These are phyloP conservation scores for Panagrolaimus sp. DNA, from an alignment of 1,140 invertebrate species.

Conservation along the genomic window DNA sequence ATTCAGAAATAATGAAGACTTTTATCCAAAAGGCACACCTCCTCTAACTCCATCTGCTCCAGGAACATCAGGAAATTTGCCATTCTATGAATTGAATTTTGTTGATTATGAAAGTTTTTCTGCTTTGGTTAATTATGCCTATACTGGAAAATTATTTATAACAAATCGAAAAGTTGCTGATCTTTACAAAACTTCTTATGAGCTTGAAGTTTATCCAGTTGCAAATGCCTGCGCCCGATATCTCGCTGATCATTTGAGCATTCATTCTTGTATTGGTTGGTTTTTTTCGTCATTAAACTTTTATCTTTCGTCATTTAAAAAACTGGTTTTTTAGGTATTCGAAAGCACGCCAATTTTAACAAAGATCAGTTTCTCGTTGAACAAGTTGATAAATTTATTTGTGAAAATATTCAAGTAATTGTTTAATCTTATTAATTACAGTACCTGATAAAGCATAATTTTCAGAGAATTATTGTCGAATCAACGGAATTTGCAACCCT, in stretches of 20 bases:
- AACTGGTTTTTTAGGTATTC: slow-evolving; percentile 28
- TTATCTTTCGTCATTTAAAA: no score
- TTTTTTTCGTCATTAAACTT: no score
- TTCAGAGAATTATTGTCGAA: slow-evolving; percentile 66
- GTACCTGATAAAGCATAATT: no score
- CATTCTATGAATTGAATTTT: slow-evolving; percentile 67
- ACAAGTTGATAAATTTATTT: slow-evolving; percentile 47
- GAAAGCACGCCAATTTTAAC: slow-evolving; percentile 52
- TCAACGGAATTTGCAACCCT: slow-evolving; percentile 65
- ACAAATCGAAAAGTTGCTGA: slow-evolving; percentile 67
- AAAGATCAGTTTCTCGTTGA: slow-evolving; percentile 43
- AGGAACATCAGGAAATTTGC: slow-evolving; percentile 23
- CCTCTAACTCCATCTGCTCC: slow-evolving; percentile 1
- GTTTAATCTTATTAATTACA: no score
- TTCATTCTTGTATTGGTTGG: slow-evolving; percentile 68
- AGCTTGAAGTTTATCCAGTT: slow-evolving; percentile 69
- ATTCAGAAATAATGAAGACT: slow-evolving; percentile 63
- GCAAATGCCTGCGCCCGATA: slow-evolving; percentile 70
- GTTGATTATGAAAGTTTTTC: slow-evolving; percentile 71
- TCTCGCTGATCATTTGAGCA: slow-evolving; percentile 68
- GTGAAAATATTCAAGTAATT: slow-evolving; percentile 38
- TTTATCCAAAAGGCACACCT: no score
- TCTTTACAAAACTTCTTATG: slow-evolving; percentile 71
- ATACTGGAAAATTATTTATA: slow-evolving; percentile 67
- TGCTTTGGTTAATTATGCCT: slow-evolving; percentile 74